A percentile compares a stretch with the other conserved stretches of the same genome.
These are phyloP conservation scores for Patella ulyssiponensis DNA, from an alignment of 2,888 invertebrate genomes.

Conservation along the genomic window DNA sequence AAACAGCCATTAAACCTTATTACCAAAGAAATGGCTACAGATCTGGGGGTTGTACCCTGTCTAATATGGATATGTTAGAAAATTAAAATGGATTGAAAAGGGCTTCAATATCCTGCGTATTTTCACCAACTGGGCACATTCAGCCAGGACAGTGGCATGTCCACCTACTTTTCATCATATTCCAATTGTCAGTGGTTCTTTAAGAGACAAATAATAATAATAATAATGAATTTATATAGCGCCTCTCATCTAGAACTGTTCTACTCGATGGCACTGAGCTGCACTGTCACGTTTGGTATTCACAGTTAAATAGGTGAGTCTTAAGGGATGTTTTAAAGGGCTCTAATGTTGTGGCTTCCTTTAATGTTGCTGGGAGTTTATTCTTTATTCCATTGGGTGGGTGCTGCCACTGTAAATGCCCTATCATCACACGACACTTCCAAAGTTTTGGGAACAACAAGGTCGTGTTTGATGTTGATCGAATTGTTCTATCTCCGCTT, in stretches of 20 bases:
- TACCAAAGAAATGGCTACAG: too few relatives aligned
- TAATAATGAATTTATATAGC: constrained; percentile 6
- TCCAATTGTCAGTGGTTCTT: too few relatives aligned
- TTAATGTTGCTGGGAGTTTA: not conserved
- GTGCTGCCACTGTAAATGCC: constrained; percentile 10
- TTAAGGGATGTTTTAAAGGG: not conserved
- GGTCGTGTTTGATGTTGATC: constrained; percentile 3
- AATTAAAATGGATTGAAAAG: too few relatives aligned
- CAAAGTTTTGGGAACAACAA: not conserved
- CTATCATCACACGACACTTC: not conserved
- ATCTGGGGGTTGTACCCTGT: too few relatives aligned
- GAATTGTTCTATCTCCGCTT: not conserved
- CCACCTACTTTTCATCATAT: too few relatives aligned
- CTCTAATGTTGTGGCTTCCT: not conserved
- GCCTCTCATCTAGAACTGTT: not conserved
- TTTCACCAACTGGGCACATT: too few relatives aligned
- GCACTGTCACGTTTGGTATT: not conserved
- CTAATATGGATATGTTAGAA: too few relatives aligned
- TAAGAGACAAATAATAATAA: not conserved
- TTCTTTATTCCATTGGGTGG: constrained; percentile 17
- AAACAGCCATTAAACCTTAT: too few relatives aligned
- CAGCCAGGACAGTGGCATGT: too few relatives aligned
- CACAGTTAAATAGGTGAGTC: not conserved
- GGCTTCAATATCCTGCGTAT: too few relatives aligned
- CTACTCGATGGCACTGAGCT: not conserved